Conservation (phyloP, 1,140 invertebrate species). For the Forficula auricularia region DNA sequence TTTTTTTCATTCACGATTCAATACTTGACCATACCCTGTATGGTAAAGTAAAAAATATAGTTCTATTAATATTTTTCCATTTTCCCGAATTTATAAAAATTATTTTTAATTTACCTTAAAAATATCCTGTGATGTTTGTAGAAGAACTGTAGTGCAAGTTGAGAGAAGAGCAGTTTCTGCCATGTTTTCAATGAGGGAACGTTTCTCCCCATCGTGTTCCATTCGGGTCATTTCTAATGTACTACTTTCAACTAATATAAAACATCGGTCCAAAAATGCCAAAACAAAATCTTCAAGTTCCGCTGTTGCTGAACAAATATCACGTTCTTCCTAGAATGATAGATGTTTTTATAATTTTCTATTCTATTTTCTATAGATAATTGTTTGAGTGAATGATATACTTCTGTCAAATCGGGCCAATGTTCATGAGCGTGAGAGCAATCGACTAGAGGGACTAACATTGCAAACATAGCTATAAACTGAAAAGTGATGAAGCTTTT, state of each 20-base stretch:
- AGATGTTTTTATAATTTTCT: constrained; percentile 6
- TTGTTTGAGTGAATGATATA: constrained; percentile 20
- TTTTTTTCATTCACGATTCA: too few relatives aligned
- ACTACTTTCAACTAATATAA: constrained; percentile 54
- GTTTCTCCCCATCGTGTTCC: constrained; percentile 38
- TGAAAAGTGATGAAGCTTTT: constrained; percentile 67
- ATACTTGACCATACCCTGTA: too few relatives aligned
- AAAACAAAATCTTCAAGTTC: constrained; percentile 77
- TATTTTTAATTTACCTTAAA: constrained; percentile 30
- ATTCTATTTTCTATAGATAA: constrained; percentile 1
- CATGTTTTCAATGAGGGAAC: constrained; percentile 50
- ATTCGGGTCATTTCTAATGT: constrained; percentile 44
- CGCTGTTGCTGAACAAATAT: constrained; percentile 60
- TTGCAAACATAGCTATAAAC: constrained; percentile 56
- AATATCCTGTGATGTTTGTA: constrained; percentile 39
- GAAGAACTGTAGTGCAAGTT: constrained; percentile 42
- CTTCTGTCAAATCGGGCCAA: constrained; percentile 52
- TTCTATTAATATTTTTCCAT: too few relatives aligned
- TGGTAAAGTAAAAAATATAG: too few relatives aligned
- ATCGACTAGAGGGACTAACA: constrained; percentile 65
- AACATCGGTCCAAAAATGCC: constrained; percentile 65
- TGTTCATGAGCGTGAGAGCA: constrained; percentile 52
- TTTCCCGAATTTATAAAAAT: too few relatives aligned
- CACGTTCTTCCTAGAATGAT: constrained; percentile 39
- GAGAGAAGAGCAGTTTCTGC: constrained; percentile 50